Base-by-base conservation (phyloP, 2,888 invertebrate species). In the Cetonia aurata region DNA sequence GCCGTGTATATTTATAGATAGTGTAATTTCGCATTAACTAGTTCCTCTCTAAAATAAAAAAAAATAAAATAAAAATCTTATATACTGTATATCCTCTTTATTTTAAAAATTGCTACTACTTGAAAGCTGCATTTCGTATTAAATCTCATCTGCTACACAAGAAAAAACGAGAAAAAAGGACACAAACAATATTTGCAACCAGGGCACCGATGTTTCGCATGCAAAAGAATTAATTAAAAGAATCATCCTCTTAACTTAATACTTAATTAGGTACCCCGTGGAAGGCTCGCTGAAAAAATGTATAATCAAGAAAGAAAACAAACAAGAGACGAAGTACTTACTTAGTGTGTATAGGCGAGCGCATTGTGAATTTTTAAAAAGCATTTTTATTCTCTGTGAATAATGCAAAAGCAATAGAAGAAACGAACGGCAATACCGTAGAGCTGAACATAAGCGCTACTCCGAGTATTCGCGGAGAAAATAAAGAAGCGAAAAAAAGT, bases 331-430 rank as follows among this genome's bases (percentile, higher is more conserved):
- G 66, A 56, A 53, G 60, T 44, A 67, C 59, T 37, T 37, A 37
- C 37, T 44, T 60, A 62, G 60, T 59, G 48, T 59, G 25, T 57
- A 56, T 62, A 53, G 59, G 56, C 53, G 69, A 60, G 69, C 71
- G 73, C 75, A 77, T 78, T 77, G 78, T 78, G 77, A 78, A 77
- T 78, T 78, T 78, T 79, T 79, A 77, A 79, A 77, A 80, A 77
- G 78, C 78, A 76, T 77, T 78, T 77, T 78, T 77, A 77, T 79
- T 76, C 73, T 74, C 72, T 73, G 74, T 79, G 79, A 80, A 81
- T 81, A 80, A 81, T 80, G 78, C 76, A 79, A 73, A 76, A 77
- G 76, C 75, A 56, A 65, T 65, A 65, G 62, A 50, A 65, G 62
- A 50, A 65, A 65, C 50, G 62, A 50, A 65, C 13, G 19, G 62